Evolutionary conservation across 2,797 vertebrate genomes (phyloP).

Genomic region (Phaenicophaeus curvirostris): DNA sequence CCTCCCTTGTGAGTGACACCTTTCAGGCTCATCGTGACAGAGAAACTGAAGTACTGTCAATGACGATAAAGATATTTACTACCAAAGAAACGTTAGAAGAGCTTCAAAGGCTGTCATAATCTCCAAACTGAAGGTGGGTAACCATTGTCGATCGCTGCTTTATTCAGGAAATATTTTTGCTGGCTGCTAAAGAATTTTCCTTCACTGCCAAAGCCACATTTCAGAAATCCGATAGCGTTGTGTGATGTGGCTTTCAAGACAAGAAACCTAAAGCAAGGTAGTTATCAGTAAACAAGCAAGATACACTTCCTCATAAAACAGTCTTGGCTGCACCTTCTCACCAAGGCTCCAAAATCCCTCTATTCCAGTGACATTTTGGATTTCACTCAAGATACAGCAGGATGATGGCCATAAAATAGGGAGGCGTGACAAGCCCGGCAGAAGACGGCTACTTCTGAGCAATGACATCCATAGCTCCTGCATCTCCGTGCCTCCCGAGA

Average conservation of each 20-base stretch:
- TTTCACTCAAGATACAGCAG: fast-evolving
- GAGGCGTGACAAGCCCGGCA: fast-evolving
- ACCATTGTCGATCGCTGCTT: not conserved
- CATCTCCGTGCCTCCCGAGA: not conserved
- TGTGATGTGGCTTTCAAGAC: not conserved
- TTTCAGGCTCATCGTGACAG: not conserved
- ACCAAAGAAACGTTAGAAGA: not conserved
- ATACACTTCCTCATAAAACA: not conserved
- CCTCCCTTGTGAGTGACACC: not conserved
- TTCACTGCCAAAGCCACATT: not conserved
- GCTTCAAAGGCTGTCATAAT: not conserved
- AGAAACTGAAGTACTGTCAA: not conserved
- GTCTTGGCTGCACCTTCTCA: not conserved
- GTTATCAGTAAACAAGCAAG: not conserved
- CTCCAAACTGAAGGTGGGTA: not conserved
- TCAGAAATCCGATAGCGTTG: not conserved
- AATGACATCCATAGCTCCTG: not conserved
- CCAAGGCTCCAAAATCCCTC: not conserved
- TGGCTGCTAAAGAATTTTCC: not conserved
- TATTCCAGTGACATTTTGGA: not conserved
- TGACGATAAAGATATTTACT: not conserved
- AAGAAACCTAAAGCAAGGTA: not conserved
- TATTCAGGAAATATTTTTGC: not conserved
- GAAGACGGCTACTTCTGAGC: not conserved
- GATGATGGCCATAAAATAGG: not conserved